Evolutionary conservation across 2,888 invertebrate genomes (phyloP), one percentile per base, ranked within the genome.

Genomic region (Flabesymbios commensalis): DNA sequence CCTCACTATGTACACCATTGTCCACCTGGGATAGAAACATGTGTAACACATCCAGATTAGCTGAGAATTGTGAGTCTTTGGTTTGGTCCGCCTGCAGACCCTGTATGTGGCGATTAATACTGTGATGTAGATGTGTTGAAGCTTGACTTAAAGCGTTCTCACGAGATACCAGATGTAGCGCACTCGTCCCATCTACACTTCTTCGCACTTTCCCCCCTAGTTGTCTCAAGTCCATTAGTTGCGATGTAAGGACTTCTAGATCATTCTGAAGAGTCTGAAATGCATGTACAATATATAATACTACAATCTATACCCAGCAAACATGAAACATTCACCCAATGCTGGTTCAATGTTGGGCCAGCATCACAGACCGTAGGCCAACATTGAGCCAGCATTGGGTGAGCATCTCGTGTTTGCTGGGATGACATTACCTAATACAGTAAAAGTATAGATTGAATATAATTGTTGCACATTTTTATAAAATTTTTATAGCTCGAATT

Each of bases 201-300:
- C 72, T 71, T 10, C 74, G 75, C 51, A 79, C 71, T 51, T 71
- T 68, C 61, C 77, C 75, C 65, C 76, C 75, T 43, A 77, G 66
- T 24, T 69, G 58, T 49, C 72, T 90, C 29, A 95, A 84, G 17
- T 64, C 59, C 14, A 71, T 65, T 49, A 78, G 64, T 53, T 72
- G 69, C 4, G 67, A 60, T 53, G 75, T 76, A 66, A 73, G 72
- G 42, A 67, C 64, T 45, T 79, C 77, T 24, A 79, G 55, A 31
- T 78, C 76, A 48, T 59, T 59, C 53, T 74, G 73, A 1, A 79
- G 65, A 14, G 70, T 65, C 79, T 79, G 74, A 19, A 36, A 54
- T 19, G 33, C n/a, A 2, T 24, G 19, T 17, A 31, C n/a, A 68
- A 67, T 51, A 69, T 68, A n/a, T n/a, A n/a, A n/a, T n/a, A n/a